These are phyloP conservation scores for Hyles lineata DNA, from an alignment of 2,888 invertebrate species.

Conservation along the genomic window DNA sequence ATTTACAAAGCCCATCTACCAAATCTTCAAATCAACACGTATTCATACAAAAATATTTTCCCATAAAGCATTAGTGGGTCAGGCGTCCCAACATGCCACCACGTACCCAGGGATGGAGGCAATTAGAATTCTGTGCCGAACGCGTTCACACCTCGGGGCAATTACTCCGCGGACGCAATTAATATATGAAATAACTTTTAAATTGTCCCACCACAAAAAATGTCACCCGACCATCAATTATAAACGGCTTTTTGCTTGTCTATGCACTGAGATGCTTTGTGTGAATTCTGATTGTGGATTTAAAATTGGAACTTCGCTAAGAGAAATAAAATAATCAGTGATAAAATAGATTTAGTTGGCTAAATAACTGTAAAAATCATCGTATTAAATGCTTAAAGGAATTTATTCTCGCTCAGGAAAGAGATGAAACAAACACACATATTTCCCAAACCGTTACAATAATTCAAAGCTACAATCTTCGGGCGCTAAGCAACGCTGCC, in stretches of 20 bases:
- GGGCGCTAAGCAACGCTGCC: constrained; percentile 76
- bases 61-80: constrained; percentile 74
- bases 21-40: constrained; percentile 38
- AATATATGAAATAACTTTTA: constrained; percentile 49
- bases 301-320: not conserved
- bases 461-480: constrained; percentile 69
- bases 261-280: not conserved
- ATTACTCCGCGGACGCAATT: constrained; percentile 49
- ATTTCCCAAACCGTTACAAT: constrained; percentile 45
- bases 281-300: not conserved
- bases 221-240: constrained; percentile 40
- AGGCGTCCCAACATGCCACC: constrained; percentile 65
- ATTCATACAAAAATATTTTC: constrained; percentile 57
- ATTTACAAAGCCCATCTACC: not conserved
- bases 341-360: too few species aligned
- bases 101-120: constrained; percentile 71
- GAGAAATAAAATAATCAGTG: too few species aligned
- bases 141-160: constrained; percentile 67
- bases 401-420: not conserved
- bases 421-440: constrained; percentile 26
- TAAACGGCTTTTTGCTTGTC: constrained; percentile 35
- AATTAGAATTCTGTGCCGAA: constrained; percentile 76
- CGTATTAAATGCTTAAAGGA: not conserved
- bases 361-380: not conserved
- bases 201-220: constrained; percentile 49